A percentile compares a stretch with the other conserved stretches of the same genome.
Evolutionary conservation across 1,140 invertebrate species (phyloP).

Genomic region (Schlechtendalia chinensis): DNA sequence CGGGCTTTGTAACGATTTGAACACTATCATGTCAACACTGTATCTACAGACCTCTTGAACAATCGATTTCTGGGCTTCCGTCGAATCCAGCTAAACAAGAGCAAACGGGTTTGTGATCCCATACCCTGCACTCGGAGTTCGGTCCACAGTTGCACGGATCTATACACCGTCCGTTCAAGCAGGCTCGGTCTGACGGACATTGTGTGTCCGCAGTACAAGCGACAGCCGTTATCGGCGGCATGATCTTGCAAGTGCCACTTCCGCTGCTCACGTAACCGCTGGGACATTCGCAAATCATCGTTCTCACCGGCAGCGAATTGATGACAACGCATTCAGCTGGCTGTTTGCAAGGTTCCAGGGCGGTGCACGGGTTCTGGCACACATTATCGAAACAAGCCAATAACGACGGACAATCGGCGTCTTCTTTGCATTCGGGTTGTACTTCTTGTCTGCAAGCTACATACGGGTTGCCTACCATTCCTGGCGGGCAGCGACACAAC

Average conservation of each 20-base stretch:
- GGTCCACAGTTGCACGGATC: conserved; percentile 79
- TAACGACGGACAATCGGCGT: conserved; percentile 76
- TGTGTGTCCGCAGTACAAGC: conserved; percentile 74
- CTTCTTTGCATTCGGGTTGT: conserved; percentile 73
- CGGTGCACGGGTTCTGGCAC: conserved; percentile 79
- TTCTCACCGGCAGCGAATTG: conserved; percentile 75
- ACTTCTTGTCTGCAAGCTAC: conserved; percentile 70
- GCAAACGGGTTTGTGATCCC: conserved; percentile 80
- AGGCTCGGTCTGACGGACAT: conserved; percentile 72
- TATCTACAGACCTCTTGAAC: conserved; percentile 64
- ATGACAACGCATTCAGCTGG: conserved; percentile 79
- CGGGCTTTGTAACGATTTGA: too few species aligned
- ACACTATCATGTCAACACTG: too few species aligned
- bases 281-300: conserved; percentile 85
- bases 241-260: conserved; percentile 73
- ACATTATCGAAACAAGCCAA: conserved; percentile 77
- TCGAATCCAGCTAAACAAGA: conserved; percentile 76
- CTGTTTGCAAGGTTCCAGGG: conserved; percentile 73
- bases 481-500: conserved; percentile 74
- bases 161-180: conserved; percentile 74
- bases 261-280: conserved; percentile 82
- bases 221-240: conserved; percentile 64
- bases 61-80: conserved; percentile 76
- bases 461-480: conserved; percentile 75
- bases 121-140: conserved; percentile 76